These are phyloP conservation scores for Sialis lutaria DNA, from an alignment of 2,888 invertebrate genomes.

Conservation along the genomic window DNA sequence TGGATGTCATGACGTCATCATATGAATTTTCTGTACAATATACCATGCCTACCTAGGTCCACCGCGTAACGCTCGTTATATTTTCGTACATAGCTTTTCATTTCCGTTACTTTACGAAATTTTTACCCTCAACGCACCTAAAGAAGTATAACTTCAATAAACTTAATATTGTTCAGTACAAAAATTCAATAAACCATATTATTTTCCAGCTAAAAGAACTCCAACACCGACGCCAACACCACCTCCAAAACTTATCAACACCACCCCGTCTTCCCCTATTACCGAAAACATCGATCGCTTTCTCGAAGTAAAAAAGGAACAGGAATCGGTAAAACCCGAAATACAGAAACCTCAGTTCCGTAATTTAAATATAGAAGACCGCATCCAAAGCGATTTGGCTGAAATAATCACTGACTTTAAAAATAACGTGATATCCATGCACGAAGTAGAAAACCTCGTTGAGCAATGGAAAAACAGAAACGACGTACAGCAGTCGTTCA, in stretches of 20 bases:
- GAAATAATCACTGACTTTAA: slow-evolving; percentile 82
- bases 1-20: no score
- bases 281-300: neutral
- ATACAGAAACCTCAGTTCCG: slow-evolving; percentile 1
- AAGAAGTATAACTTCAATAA: no score
- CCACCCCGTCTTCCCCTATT: neutral
- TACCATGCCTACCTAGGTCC: no score
- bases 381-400: slow-evolving; percentile 59
- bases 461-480: slow-evolving; percentile 76
- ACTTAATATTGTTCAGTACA: neutral
- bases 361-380: slow-evolving; percentile 23
- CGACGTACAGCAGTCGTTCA: slow-evolving; percentile 71
- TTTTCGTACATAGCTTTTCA: no score
- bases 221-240: neutral
- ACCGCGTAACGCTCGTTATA: no score
- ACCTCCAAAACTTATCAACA: neutral
- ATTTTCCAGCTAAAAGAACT: neutral
- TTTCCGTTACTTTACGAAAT: no score
- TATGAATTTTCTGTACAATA: no score
- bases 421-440: slow-evolving; percentile 71
- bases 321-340: neutral
- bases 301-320: neutral
- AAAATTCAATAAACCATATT: neutral
- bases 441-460: slow-evolving; percentile 70
- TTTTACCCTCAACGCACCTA: no score